Percentiles rank a stretch among this genome's conserved stretches.
Conservation (phyloP, 2,888 invertebrate species). For the Drosophila mercatorum region DNA sequence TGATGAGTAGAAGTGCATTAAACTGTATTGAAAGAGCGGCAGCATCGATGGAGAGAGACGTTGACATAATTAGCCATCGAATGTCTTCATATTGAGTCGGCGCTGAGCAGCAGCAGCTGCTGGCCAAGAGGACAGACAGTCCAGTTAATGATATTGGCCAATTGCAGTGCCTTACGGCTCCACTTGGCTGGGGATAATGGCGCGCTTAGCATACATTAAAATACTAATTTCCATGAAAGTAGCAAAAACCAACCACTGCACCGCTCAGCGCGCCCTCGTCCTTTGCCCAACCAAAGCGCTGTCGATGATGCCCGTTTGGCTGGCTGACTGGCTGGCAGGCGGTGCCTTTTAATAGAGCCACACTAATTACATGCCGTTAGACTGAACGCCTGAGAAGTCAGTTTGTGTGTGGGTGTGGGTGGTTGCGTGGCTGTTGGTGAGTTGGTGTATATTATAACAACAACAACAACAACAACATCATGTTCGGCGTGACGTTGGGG, state of each 20-base stretch:
- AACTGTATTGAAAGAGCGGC: slow-evolving; percentile 9
- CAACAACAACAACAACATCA: slow-evolving; percentile 36
- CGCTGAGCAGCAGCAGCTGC: not conserved
- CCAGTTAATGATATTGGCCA: slow-evolving; percentile 53
- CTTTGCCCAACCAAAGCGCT: not conserved
- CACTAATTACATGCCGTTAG: slow-evolving; percentile 81
- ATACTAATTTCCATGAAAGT: slow-evolving; percentile 78
- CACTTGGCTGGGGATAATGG: slow-evolving; percentile 71
- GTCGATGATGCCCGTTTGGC: slow-evolving; percentile 5
- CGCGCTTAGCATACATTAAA: slow-evolving; percentile 80
- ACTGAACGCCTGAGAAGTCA: slow-evolving; percentile 68
- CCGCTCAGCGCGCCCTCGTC: not conserved
- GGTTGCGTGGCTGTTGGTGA: slow-evolving; percentile 1
- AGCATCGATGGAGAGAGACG: not conserved
- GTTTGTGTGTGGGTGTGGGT: slow-evolving; percentile 9
- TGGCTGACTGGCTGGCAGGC: slow-evolving; percentile 51
- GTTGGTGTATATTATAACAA: slow-evolving; percentile 31
- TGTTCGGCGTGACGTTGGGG: slow-evolving; percentile 9
- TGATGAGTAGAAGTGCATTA: slow-evolving; percentile 52
- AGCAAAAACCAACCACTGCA: slow-evolving; percentile 42
- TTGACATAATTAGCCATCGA: slow-evolving; percentile 35
- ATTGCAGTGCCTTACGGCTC: slow-evolving; percentile 54
- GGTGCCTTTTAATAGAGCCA: slow-evolving; percentile 79
- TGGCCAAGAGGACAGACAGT: not conserved
- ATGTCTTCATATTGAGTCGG: slow-evolving; percentile 41